Percentiles rank a stretch among this genome's conserved stretches.
These are phyloP conservation scores for Aspidoscelis tigris DNA, from an alignment of 2,113 vertebrate genomes.

Conservation along the genomic window DNA sequence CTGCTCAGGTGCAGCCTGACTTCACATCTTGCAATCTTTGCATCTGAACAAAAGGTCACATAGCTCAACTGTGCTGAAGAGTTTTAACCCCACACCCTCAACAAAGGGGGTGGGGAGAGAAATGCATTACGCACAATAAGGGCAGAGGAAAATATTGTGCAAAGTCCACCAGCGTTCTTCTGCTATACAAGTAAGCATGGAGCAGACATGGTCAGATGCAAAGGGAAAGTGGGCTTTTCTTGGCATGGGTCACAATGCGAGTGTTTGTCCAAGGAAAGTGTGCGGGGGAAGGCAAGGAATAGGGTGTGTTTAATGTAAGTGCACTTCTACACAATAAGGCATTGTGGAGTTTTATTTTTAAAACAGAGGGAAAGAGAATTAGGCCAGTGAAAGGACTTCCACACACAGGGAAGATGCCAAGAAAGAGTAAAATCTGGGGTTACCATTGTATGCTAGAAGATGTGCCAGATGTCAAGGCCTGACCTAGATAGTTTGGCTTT, in stretches of 20 bases:
- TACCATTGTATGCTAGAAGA: slow-evolving; percentile 45
- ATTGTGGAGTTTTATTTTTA: slow-evolving; percentile 56
- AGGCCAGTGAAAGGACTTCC: slow-evolving; percentile 56
- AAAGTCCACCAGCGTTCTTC: slow-evolving; percentile 56
- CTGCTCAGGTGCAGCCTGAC: slow-evolving; percentile 23
- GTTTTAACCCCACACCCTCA: neutral
- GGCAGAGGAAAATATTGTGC: slow-evolving; percentile 45
- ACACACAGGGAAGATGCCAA: slow-evolving; percentile 49
- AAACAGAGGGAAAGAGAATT: slow-evolving; percentile 8
- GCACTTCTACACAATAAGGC: slow-evolving; percentile 67
- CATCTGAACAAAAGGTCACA: slow-evolving; percentile 45
- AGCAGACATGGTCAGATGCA: slow-evolving; percentile 40
- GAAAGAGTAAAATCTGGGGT: slow-evolving; percentile 60
- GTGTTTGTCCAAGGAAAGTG: slow-evolving; percentile 63
- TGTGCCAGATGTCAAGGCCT: slow-evolving; percentile 4
- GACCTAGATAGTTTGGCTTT: neutral
- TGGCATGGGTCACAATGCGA: slow-evolving; percentile 67
- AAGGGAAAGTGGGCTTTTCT: slow-evolving; percentile 64
- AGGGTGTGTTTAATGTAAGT: slow-evolving; percentile 56
- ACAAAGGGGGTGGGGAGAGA: neutral
- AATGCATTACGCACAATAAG: neutral
- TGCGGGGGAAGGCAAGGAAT: slow-evolving; percentile 54
- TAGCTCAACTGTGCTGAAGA: slow-evolving; percentile 43
- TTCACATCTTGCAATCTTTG: neutral
- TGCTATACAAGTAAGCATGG: slow-evolving; percentile 51